Conservation (phyloP, 1,140 invertebrate species). For the Drosophila ercepeae region DNA sequence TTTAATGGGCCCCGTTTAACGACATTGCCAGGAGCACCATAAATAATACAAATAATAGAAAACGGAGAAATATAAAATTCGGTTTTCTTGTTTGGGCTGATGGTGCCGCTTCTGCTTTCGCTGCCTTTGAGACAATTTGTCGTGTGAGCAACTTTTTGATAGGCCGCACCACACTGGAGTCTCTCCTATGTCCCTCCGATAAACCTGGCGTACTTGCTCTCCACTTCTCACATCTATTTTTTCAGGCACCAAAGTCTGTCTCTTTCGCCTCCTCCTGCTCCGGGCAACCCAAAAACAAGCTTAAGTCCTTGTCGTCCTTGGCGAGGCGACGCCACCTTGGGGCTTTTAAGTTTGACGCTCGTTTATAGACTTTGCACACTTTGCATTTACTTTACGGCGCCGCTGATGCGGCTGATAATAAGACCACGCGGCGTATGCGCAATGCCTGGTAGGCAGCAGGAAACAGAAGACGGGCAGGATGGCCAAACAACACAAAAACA, state of each 20-base stretch:
- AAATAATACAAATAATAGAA: conserved; percentile 79
- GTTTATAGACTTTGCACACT: conserved; percentile 82
- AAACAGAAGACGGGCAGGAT: neutral
- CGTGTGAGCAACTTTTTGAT: conserved; percentile 77
- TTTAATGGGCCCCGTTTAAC: conserved; percentile 73
- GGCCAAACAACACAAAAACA: conserved; percentile 17
- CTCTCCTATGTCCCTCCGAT: conserved; percentile 39
- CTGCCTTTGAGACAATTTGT: conserved; percentile 67
- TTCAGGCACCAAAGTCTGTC: neutral
- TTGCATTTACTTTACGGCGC: conserved; percentile 80
- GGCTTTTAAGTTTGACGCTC: conserved; percentile 81
- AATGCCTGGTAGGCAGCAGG: conserved; percentile 42
- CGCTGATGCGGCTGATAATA: conserved; percentile 80
- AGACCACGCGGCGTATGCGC: conserved; percentile 75
- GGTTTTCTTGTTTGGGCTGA: conserved; percentile 23
- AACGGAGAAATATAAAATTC: conserved; percentile 69
- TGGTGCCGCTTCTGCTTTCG: conserved; percentile 5
- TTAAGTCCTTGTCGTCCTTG: conserved; percentile 66
- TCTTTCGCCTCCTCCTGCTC: neutral
- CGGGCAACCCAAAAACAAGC: conserved; percentile 31
- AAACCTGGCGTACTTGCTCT: conserved; percentile 41
- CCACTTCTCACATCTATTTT: neutral
- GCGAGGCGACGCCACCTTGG: conserved; percentile 66
- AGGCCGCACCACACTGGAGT: conserved; percentile 34
- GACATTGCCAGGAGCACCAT: conserved; percentile 66